Evolutionary conservation across 2,113 vertebrate genomes (phyloP).

Genomic region (Paramisgurnus dabryanus): DNA sequence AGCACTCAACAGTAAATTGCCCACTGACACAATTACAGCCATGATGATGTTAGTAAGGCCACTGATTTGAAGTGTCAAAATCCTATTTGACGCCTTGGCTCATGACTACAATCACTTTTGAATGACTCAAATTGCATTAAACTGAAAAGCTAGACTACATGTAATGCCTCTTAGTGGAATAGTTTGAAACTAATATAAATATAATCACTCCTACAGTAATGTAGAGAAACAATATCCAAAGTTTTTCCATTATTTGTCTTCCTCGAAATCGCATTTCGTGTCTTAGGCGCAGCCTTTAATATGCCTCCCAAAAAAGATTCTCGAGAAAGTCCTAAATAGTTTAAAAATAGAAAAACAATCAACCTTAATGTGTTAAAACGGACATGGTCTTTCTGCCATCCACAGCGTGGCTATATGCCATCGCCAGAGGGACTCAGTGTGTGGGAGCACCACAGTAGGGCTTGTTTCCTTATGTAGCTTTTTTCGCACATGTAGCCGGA

Average conservation of each 20-base stretch:
- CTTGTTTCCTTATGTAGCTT: slow-evolving; percentile 39
- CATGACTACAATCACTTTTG: slow-evolving; percentile 12
- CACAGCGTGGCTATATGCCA: slow-evolving; percentile 60
- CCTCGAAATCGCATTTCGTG: neutral
- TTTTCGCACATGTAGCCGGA: slow-evolving; percentile 33
- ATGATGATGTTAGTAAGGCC: slow-evolving; percentile 7
- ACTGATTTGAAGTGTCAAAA: slow-evolving; percentile 5
- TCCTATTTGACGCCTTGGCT: neutral
- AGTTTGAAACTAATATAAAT: slow-evolving; percentile 7
- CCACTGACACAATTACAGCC: slow-evolving; percentile 25
- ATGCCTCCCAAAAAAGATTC: slow-evolving; percentile 7
- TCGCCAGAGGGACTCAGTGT: slow-evolving; percentile 49
- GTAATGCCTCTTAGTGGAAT: neutral
- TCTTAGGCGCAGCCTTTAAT: slow-evolving; percentile 35
- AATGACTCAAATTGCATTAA: slow-evolving; percentile 5
- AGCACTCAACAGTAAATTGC: slow-evolving; percentile 33
- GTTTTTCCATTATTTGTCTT: neutral
- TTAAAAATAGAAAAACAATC: slow-evolving; percentile 68
- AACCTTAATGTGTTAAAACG: slow-evolving; percentile 58
- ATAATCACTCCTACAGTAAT: neutral
- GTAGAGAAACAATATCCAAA: neutral
- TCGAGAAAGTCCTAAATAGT: slow-evolving; percentile 66
- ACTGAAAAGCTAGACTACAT: slow-evolving; percentile 8
- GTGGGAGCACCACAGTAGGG: neutral
- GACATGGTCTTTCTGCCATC: slow-evolving; percentile 45